Conservation (phyloP, 2,113 vertebrate genomes). For the Grus americana region DNA sequence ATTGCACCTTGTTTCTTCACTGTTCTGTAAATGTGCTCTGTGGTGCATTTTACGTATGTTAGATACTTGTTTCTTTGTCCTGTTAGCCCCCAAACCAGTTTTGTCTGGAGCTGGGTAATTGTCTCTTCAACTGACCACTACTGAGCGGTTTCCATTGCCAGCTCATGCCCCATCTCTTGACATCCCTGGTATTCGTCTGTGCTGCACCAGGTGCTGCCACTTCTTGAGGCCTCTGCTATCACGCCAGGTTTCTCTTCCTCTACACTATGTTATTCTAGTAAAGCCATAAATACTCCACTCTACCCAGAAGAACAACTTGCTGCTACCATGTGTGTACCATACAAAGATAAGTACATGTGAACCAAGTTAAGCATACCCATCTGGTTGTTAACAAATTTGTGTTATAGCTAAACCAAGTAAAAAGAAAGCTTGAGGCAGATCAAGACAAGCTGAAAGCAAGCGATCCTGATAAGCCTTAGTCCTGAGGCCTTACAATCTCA, state of each 20-base stretch:
- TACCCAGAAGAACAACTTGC: not conserved
- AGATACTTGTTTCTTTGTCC: not conserved
- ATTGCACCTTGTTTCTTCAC: not conserved
- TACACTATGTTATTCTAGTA: rapidly evolving
- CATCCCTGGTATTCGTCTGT: not conserved
- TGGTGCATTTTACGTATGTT: not conserved
- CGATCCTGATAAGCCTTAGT: not conserved
- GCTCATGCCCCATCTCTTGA: not conserved
- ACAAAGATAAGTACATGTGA: not conserved
- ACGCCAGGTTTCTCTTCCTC: not conserved
- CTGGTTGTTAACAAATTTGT: not conserved
- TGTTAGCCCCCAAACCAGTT: not conserved
- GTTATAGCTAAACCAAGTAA: not conserved
- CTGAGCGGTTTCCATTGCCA: not conserved
- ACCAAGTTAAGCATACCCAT: not conserved
- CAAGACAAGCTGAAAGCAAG: not conserved
- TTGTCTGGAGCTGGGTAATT: not conserved
- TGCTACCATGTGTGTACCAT: not conserved
- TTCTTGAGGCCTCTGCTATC: not conserved
- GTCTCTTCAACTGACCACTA: not conserved
- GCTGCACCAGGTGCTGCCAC: rapidly evolving
- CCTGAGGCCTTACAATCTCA: not conserved
- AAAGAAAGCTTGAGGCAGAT: not conserved
- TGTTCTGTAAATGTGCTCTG: not conserved
- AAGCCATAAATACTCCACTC: not conserved